Evolutionary conservation across 2,888 invertebrate species (phyloP).

Genomic region (Smittia sp.): DNA sequence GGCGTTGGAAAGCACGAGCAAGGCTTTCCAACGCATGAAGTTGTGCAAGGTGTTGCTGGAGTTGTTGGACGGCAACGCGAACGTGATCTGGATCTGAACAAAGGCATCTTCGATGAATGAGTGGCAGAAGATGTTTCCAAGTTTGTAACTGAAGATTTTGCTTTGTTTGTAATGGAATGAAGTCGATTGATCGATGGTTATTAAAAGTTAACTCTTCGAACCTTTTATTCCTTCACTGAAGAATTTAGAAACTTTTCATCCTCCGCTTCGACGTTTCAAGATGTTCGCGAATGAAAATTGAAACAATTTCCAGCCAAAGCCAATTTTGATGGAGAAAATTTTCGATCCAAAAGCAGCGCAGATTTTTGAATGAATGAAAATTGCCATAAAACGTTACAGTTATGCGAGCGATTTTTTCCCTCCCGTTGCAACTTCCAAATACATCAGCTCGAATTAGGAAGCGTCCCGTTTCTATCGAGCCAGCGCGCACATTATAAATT

Average conservation of each 20-base stretch:
- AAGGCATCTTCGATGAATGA: too few relatives aligned
- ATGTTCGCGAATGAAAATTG: neutral
- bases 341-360: neutral
- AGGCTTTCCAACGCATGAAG: neutral
- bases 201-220: neutral
- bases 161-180: neutral
- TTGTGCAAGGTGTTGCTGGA: neutral
- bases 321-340: neutral
- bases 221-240: neutral
- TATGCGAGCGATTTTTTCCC: constrained; percentile 5
- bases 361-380: constrained; percentile 8
- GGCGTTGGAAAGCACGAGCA: neutral
- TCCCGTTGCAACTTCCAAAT: constrained; percentile 2
- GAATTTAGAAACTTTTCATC: constrained; percentile 13
- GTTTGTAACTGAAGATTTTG: too few relatives aligned
- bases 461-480: neutral
- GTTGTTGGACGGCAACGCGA: neutral
- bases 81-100: neutral
- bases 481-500: constrained; percentile 3
- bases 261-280: neutral
- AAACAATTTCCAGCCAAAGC: neutral
- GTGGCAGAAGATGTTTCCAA: too few relatives aligned
- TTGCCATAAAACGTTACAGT: constrained; percentile 20
- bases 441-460: constrained; percentile 14
- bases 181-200: neutral